These are phyloP conservation scores for Meiosimyza decipiens DNA, from an alignment of 2,888 invertebrate genomes.

Conservation along the genomic window DNA sequence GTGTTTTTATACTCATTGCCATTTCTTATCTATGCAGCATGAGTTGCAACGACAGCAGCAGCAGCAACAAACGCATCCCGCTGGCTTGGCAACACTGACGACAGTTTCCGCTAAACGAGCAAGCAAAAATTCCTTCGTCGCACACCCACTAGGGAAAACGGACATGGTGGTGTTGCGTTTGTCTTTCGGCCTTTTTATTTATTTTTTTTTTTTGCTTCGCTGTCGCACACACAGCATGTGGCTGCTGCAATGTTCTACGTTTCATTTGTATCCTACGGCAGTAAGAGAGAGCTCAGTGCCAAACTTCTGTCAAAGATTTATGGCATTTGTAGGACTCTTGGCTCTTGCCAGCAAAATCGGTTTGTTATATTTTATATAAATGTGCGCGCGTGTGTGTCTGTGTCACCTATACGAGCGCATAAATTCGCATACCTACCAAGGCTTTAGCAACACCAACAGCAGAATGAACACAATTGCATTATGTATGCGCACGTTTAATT, in stretches of 20 bases:
- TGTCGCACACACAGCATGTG: slow-evolving; percentile 46
- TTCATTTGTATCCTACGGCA: neutral
- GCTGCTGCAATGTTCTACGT: slow-evolving; percentile 2
- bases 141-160: neutral
- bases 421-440: slow-evolving; percentile 25
- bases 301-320: slow-evolving; percentile 51
- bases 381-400: slow-evolving; percentile 14
- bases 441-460: neutral
- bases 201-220: neutral
- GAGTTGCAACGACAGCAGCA: slow-evolving; percentile 23
- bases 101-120: slow-evolving; percentile 38
- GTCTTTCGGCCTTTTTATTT: slow-evolving; percentile 57
- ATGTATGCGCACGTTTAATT: slow-evolving; percentile 47
- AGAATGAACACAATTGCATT: slow-evolving; percentile 35
- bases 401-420: slow-evolving; percentile 26
- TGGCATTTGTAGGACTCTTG: slow-evolving; percentile 49
- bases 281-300: slow-evolving; percentile 26
- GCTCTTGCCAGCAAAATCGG: slow-evolving; percentile 40
- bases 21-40: slow-evolving; percentile 29
- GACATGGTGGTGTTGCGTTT: neutral
- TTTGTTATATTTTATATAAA: slow-evolving; percentile 18
- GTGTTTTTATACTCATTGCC: slow-evolving; percentile 5
- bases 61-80: slow-evolving; percentile 31
- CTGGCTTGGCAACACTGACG: slow-evolving; percentile 40
- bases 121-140: slow-evolving; percentile 35